phyloP scores from a whole-genome alignment of 2,888 invertebrate species.

The Ennomos fuscantarius region DNA sequence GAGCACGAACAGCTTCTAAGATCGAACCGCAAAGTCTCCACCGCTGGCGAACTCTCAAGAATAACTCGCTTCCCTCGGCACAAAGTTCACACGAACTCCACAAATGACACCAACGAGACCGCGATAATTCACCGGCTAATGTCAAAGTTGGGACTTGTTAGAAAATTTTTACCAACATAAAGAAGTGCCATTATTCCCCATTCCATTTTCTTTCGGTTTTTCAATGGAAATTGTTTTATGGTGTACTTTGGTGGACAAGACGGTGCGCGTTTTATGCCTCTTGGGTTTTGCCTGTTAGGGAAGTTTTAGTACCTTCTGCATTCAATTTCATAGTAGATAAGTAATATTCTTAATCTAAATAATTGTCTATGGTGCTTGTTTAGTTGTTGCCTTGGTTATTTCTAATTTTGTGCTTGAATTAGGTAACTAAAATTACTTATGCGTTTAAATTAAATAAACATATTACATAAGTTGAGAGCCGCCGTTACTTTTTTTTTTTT shows the following conservation, averaged over 20 bases:
- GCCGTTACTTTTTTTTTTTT: too few relatives aligned
- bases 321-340: conserved; percentile 18
- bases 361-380: neutral
- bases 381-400: neutral
- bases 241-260: conserved; percentile 40
- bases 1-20: conserved; percentile 10
- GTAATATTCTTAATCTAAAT: neutral
- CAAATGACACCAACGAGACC: conserved; percentile 81
- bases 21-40: conserved; percentile 48
- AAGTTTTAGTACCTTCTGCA: conserved; percentile 26
- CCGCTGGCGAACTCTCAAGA: conserved; percentile 44
- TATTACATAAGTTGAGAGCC: too few relatives aligned
- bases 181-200: conserved; percentile 66
- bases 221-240: conserved; percentile 47
- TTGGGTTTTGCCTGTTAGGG: conserved; percentile 32
- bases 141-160: conserved; percentile 78
- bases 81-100: conserved; percentile 70
- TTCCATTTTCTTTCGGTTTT: conserved; percentile 56
- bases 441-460: neutral
- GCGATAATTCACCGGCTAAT: conserved; percentile 81
- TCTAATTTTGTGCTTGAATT: neutral
- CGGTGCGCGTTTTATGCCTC: conserved; percentile 41
- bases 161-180: conserved; percentile 73
- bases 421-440: neutral
- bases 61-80: conserved; percentile 54